Percentiles rank a stretch among this genome's conserved stretches.
Conservation (phyloP, 2,113 vertebrate species). For the Physeter macrocephalus region DNA sequence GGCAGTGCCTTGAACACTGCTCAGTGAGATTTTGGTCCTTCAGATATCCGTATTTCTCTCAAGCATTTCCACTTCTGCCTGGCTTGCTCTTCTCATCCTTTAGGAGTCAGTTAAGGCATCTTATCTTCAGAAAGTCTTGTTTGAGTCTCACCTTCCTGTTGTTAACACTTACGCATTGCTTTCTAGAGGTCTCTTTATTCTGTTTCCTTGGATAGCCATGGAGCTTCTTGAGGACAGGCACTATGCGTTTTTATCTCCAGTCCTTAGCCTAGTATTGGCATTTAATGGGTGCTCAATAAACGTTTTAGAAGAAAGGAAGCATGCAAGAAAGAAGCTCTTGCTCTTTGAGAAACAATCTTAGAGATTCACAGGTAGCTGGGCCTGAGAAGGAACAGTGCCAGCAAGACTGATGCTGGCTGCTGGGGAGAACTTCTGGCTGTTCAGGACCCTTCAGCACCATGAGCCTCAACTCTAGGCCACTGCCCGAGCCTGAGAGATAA, state of each 20-base stretch:
- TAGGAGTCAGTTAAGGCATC: neutral
- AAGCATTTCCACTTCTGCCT: neutral
- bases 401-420: neutral
- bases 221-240: neutral
- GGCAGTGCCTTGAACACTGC: neutral
- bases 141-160: neutral
- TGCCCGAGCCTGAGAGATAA: neutral
- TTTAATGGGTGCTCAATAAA: neutral
- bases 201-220: neutral
- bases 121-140: neutral
- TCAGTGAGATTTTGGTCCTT: neutral
- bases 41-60: neutral
- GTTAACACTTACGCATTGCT: neutral
- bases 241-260: neutral
- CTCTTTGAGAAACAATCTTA: neutral
- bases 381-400: neutral
- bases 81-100: neutral
- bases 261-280: neutral
- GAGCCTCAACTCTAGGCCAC: neutral
- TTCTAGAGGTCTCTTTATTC: neutral
- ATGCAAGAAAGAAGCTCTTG: neutral
- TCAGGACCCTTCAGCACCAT: neutral
- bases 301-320: neutral
- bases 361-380: neutral
- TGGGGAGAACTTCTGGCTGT: neutral